phyloP scores from a whole-genome alignment of 2,113 vertebrate species.

The Brachyhypopomus occidentalis region DNA sequence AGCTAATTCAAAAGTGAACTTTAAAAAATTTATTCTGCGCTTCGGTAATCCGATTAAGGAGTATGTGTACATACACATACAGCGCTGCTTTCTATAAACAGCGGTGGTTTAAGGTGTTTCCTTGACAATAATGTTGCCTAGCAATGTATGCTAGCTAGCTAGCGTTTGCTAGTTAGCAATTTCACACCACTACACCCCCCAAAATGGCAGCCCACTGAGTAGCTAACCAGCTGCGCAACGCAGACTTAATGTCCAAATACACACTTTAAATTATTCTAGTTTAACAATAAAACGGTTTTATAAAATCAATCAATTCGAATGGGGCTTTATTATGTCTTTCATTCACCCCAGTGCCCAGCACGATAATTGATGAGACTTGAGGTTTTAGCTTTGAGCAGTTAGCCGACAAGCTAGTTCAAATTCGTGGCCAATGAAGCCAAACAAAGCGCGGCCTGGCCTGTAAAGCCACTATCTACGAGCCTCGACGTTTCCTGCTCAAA shows the following conservation, averaged over 20 bases:
- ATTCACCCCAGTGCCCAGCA: neutral
- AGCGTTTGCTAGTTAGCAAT: slow-evolving; percentile 21
- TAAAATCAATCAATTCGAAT: no score
- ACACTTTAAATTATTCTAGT: neutral
- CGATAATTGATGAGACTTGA: neutral
- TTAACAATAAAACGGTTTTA: neutral
- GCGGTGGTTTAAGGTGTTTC: neutral
- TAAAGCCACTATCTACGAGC: slow-evolving; percentile 58
- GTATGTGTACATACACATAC: neutral
- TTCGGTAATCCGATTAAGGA: neutral
- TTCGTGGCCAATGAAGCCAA: slow-evolving; percentile 69
- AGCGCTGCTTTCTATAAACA: neutral
- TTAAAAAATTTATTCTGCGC: neutral
- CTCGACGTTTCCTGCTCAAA: slow-evolving; percentile 72
- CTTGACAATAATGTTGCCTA: neutral
- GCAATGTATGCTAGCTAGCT: neutral
- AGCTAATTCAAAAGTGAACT: neutral
- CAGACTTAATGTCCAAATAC: slow-evolving; percentile 32
- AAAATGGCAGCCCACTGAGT: slow-evolving; percentile 53
- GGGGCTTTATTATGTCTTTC: neutral
- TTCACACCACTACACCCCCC: slow-evolving; percentile 28
- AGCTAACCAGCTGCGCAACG: slow-evolving; percentile 54
- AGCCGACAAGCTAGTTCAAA: slow-evolving; percentile 36
- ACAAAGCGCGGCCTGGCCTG: slow-evolving; percentile 92
- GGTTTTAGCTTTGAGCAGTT: slow-evolving; percentile 9